Conservation (phyloP, 2,113 vertebrate genomes). For the Suncus etruscus region DNA sequence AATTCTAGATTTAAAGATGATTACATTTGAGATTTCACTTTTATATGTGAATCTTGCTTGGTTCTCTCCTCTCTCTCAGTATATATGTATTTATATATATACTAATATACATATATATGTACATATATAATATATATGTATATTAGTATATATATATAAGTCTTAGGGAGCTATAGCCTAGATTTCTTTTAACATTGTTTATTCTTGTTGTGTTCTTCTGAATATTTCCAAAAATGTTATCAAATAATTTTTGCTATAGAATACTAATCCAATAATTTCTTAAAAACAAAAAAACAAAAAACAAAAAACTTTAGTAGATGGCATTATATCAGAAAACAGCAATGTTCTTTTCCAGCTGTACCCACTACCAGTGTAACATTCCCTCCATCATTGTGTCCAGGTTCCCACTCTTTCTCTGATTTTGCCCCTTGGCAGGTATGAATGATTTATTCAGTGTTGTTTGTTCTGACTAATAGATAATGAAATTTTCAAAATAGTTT, state of each 20-base stretch:
- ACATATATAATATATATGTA: too few species aligned
- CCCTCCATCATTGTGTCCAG: too few species aligned
- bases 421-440: too few species aligned
- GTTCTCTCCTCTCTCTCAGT: constrained; percentile 6
- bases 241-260: neutral
- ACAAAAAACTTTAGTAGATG: neutral
- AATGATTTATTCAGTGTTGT: too few species aligned
- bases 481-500: too few species aligned
- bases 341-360: neutral
- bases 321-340: neutral
- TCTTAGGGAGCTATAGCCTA: neutral
- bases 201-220: constrained; percentile 36
- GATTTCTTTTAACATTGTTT: neutral
- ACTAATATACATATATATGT: too few species aligned
- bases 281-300: too few species aligned
- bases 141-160: too few species aligned
- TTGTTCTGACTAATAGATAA: too few species aligned
- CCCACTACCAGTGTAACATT: too few species aligned
- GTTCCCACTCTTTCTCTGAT: too few species aligned
- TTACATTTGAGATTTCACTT: constrained; percentile 60
- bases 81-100: too few species aligned
- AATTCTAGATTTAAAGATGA: constrained; percentile 60
- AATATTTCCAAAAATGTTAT: neutral
- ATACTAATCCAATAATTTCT: neutral
- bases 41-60: constrained; percentile 33